Base-by-base conservation (phyloP, 2,888 invertebrate species). In the Azorinus chamasolen region DNA sequence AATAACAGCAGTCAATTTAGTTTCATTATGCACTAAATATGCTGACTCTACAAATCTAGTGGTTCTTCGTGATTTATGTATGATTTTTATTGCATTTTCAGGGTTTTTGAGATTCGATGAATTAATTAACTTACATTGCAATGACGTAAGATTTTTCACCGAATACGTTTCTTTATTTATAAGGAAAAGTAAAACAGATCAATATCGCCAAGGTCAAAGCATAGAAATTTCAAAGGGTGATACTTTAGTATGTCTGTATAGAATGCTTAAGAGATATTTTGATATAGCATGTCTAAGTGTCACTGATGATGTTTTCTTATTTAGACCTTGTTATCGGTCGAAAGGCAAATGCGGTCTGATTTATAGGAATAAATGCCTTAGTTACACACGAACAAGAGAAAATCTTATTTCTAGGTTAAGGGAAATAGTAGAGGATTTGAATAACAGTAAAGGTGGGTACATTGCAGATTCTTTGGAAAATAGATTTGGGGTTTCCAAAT, bases 181-280 rank as follows among this genome's bases (percentile, higher is more conserved):
- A 43, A 54, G 41, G 10, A 66, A 73, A 68, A 66, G 79, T 58
- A 79, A 79, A 46, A 79, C 79, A 18, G 76, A 78, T 61, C 75
- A 82, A 53, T 80, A 76, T 27, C 53, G 70, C 18, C 14, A 37
- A 0, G 73, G 73, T 25, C 64, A 58, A 32, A 59, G 74, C 22
- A 53, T 78, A n/a, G 57, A 68, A 18, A 62, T 81, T 41, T 25
- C 58, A 16, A 82, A 79, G 57, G 82, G 78, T 18, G 14, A 12
- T 5, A 51, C 73, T 22, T 37, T 55, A 10, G 82, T 71, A 0
- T 79, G 82, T 69, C 82, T 73, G 6, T 69, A 64, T 48, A 24
- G 1, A 20, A 78, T 79, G 72, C 61, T 72, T 39, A 51, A 51
- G 24, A 50, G 72, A 18, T 82, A 79, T 66, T n/a, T 68, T 4